Conservation (phyloP, 2,797 vertebrate genomes). For the Alectoris magna region DNA sequence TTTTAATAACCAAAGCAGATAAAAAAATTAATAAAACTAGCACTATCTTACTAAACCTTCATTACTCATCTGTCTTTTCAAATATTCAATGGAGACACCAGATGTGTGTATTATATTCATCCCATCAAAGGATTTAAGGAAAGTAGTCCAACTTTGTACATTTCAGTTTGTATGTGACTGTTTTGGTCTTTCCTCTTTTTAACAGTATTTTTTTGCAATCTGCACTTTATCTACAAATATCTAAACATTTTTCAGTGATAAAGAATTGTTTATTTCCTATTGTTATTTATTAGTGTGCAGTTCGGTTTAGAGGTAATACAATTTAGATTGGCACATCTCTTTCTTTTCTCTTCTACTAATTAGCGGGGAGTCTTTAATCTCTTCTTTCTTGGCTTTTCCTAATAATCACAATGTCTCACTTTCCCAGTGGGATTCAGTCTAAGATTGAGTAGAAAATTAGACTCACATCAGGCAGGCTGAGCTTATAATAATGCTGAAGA, state of each 20-base stretch:
- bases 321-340: slow-evolving; percentile 43
- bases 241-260: background rate
- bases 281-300: slow-evolving; percentile 51
- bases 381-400: slow-evolving; percentile 55
- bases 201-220: background rate
- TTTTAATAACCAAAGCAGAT: background rate
- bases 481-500: slow-evolving; percentile 63
- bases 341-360: slow-evolving; percentile 55
- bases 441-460: slow-evolving; percentile 74
- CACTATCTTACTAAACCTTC: background rate
- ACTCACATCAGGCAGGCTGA: slow-evolving; percentile 35
- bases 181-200: background rate
- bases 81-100: background rate
- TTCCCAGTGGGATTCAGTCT: slow-evolving; percentile 60
- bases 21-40: background rate
- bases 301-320: slow-evolving; percentile 45
- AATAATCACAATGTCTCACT: slow-evolving; percentile 69
- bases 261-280: slow-evolving; percentile 52
- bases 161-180: background rate
- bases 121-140: background rate
- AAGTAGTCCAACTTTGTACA: background rate
- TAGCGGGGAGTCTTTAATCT: slow-evolving; percentile 67
- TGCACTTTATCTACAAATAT: background rate
- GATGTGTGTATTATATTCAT: background rate
- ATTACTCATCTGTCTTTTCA: background rate